Percentiles rank a stretch among this genome's conserved stretches.
These are phyloP conservation scores for Cloeon dipterum DNA, from an alignment of 2,888 invertebrate genomes.

Conservation along the genomic window DNA sequence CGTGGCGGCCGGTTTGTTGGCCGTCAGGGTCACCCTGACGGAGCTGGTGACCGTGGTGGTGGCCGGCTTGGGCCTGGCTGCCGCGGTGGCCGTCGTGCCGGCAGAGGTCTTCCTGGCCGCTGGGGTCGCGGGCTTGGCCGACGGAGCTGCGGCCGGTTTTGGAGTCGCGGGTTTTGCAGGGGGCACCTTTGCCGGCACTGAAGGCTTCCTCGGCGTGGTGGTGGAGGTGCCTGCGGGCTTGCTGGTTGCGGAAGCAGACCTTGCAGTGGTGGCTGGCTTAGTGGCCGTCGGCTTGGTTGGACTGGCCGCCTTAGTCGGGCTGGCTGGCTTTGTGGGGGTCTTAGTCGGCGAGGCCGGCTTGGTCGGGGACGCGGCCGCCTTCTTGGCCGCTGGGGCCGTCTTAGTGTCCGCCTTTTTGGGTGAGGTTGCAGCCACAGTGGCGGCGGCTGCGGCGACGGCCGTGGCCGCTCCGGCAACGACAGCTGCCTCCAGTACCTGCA, in stretches of 20 bases:
- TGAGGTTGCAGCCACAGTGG: neutral
- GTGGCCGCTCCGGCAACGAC: neutral
- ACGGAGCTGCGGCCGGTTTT: neutral
- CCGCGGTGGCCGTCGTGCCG: neutral
- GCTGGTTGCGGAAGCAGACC: neutral
- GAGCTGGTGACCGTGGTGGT: too few relatives aligned
- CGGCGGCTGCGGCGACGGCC: neutral
- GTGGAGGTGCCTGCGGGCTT: neutral
- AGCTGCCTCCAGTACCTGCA: too few relatives aligned
- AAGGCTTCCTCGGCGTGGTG: neutral
- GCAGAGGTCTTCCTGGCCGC: neutral
- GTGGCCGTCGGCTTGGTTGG: neutral
- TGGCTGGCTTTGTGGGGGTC: neutral
- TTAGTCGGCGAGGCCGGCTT: neutral
- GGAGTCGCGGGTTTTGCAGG: neutral
- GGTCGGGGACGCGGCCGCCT: neutral
- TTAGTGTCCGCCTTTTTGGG: too few relatives aligned
- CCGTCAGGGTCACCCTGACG: too few relatives aligned
- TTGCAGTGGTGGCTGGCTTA: neutral
- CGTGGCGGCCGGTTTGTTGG: neutral
- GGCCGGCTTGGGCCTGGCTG: neutral
- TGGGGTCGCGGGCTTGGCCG: neutral
- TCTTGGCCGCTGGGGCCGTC: neutral
- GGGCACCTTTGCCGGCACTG: neutral
- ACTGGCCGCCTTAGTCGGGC: neutral